phyloP scores from a whole-genome alignment of 2,113 vertebrate species.

The Xyrauchen texanus region DNA sequence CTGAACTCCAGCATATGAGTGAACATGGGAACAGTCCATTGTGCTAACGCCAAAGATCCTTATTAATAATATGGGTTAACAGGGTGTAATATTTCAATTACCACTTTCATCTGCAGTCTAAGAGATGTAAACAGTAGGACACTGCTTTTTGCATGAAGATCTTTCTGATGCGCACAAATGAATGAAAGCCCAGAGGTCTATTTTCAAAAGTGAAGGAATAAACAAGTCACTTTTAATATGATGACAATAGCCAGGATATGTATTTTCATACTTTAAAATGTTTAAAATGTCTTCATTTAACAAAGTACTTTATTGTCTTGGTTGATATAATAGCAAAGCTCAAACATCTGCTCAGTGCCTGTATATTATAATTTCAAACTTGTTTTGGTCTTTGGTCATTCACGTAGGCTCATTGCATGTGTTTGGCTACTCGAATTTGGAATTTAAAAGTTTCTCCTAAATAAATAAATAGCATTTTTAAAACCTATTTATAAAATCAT shows the following conservation, averaged over 20 bases:
- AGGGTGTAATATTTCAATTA: constrained; percentile 31
- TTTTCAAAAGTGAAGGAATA: constrained; percentile 7
- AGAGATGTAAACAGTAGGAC: constrained; percentile 3
- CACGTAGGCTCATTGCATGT: too few species aligned
- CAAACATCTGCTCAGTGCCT: constrained; percentile 4
- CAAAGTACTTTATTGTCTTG: neutral
- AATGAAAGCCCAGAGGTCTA: constrained; percentile 4
- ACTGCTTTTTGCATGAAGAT: neutral
- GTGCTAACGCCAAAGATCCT: constrained; percentile 16
- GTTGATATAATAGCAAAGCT: neutral
- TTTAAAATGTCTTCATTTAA: constrained; percentile 2
- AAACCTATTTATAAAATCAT: too few species aligned
- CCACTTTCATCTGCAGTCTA: constrained; percentile 8
- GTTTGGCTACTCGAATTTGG: too few species aligned
- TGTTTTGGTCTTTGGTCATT: too few species aligned
- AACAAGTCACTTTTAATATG: constrained; percentile 6
- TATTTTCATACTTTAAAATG: constrained; percentile 14
- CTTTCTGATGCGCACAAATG: neutral
- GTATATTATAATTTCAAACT: neutral
- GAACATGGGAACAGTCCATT: constrained; percentile 7
- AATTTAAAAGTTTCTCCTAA: too few species aligned
- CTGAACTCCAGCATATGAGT: neutral
- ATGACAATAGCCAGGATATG: neutral
- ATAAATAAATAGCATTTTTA: too few species aligned
- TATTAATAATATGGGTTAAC: constrained; percentile 23